Evolutionary conservation across 2,113 vertebrate genomes (phyloP), one percentile per base, ranked within the genome.

Genomic region (Pterocles burchelli): DNA sequence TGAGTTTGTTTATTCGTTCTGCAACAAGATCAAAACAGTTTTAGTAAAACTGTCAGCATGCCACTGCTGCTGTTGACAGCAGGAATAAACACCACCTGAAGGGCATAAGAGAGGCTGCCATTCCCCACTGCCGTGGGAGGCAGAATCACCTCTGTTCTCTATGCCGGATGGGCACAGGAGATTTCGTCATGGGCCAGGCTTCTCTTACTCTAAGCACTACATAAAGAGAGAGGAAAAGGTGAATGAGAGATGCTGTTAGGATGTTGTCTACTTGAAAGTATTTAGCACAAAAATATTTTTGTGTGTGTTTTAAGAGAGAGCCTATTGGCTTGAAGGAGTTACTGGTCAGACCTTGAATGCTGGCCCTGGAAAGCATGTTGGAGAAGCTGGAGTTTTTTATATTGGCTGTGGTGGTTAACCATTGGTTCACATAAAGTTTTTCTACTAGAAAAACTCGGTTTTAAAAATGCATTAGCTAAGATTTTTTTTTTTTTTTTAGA

Each of bases 41-140:
- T 80, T 84, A 92, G 29, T 73, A 83, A 70, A 26, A 19, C 17
- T 83, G 74, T 95, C 77, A 88, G 88, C 67, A 34, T 3, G 5
- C 18, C 76, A 19, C 22, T 88, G 55, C 67, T 88, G 75, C 88
- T 87, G 75, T 81, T 84, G 79, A 88, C 34, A 84, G 55, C 38
- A 59, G 67, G 55, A 86, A 90, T 90, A 96, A 96, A 80, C 72
- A 88, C 13, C 58, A 93, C 46, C 88, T 77, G 90, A 90, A 91
- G 72, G 51, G 71, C 18, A 63, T 12, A 43, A 51, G 33, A 36
- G 34, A 63, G n/a, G 15, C 38, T 89, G 57, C 52, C 6, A 3
- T 85, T 31, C 54, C 62, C 65, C 54, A 20, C 20, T 49, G 43
- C 71, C 2, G 4, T 33, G 52, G 57, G 48, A 70, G 46, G 11